These are phyloP conservation scores for Ornithoptera priamus DNA, from an alignment of 2,888 invertebrate species.

Conservation along the genomic window DNA sequence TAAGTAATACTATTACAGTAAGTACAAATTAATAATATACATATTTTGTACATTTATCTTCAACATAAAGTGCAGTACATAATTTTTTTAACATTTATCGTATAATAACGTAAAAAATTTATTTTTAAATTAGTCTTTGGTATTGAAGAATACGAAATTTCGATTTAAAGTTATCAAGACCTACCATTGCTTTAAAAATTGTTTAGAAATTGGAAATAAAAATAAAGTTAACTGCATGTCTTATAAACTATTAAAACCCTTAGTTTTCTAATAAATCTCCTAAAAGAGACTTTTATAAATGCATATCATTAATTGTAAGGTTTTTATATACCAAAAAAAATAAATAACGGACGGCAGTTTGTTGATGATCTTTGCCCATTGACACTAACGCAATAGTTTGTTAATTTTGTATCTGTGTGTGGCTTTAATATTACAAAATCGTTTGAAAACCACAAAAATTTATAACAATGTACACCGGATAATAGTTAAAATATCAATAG, in stretches of 20 bases:
- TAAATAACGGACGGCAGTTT: background rate
- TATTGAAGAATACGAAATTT: constrained; percentile 8
- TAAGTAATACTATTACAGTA: constrained; percentile 20
- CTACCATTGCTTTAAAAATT: background rate
- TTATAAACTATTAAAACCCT: background rate
- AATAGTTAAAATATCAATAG: too few species aligned
- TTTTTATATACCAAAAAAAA: background rate
- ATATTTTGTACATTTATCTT: constrained; percentile 10
- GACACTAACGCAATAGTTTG: background rate
- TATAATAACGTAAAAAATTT: background rate
- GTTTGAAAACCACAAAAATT: background rate
- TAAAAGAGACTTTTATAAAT: background rate
- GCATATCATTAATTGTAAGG: background rate
- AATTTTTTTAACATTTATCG: constrained; percentile 1
- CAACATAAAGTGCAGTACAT: constrained; percentile 6
- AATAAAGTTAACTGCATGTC: too few species aligned
- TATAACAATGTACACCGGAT: too few species aligned
- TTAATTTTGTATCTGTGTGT: background rate
- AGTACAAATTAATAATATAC: constrained; percentile 21
- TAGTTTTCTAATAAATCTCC: background rate
- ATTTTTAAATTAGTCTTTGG: constrained; percentile 28
- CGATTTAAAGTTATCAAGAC: background rate
- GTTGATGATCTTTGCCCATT: background rate
- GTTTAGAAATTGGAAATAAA: background rate
- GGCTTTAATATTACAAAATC: background rate